Evolutionary conservation across 2,797 vertebrate species (phyloP), one percentile per base, ranked within the genome.

Genomic region (Sebastes vulpes): DNA sequence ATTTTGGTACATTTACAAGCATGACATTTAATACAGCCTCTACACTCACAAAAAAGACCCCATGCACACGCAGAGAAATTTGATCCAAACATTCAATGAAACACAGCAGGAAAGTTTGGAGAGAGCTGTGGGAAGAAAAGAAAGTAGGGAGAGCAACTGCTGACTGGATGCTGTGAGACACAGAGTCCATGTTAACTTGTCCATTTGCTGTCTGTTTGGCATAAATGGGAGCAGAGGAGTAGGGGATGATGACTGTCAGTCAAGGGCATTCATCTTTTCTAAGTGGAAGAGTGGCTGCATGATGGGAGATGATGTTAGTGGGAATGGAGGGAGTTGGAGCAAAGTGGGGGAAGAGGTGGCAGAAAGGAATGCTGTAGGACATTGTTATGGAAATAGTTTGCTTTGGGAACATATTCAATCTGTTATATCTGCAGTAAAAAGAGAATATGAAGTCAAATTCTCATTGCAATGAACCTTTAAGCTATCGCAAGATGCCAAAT

Each of bases 191-290:
- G 72, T 85, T 81, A 77, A 81, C 82, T 53, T 72, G 68, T 77
- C 64, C 79, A 81, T 78, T 82, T 68, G 65, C 75, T 80, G 78
- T 77, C 77, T 82, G 65, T 52, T 68, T 78, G 75, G 54, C 66
- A 87, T 72, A 65, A 83, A 84, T 63, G 77, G 77, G 70, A 85
- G 82, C 52, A 76, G 28, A 81, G 31, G 56, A 84, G 72, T 38
- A 71, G 42, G 69, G 61, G 65, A 86, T 70, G 88, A 89, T 84
- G 87, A 90, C 85, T 65, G 60, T 86, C 82, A 89, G 83, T 89
- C 90, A 91, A 88, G 79, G 82, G 53, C 66, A 86, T 85, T 89
- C 65, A 75, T 86, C 75, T 86, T 75, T 64, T 79, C 71, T 54
- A 66, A 70, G 67, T 25, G 60, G 65, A 72, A 74, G 81, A 83